Evolutionary conservation across 2,113 vertebrate genomes (phyloP).

Genomic region (Catharus minimus): DNA sequence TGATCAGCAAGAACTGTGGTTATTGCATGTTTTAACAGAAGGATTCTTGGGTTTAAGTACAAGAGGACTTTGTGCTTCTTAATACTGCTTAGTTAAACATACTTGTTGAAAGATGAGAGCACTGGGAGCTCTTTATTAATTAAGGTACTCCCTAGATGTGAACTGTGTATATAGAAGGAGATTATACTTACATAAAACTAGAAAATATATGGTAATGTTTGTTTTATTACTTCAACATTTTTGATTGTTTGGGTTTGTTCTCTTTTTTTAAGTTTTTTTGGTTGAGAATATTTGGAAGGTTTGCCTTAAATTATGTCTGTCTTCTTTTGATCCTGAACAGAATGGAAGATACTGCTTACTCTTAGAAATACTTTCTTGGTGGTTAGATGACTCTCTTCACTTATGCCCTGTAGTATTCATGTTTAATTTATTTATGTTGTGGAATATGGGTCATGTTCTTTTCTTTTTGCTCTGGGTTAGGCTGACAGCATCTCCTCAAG

Average conservation of each 20-base stretch:
- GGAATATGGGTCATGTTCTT: constrained; percentile 62
- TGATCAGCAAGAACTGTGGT: not conserved
- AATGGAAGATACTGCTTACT: not conserved
- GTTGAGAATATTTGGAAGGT: not conserved
- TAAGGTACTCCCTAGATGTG: not conserved
- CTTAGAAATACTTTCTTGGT: not conserved
- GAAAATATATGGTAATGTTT: not conserved
- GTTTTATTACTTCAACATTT: not conserved
- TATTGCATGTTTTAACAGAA: not conserved
- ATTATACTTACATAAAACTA: not conserved
- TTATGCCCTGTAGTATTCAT: constrained; percentile 43
- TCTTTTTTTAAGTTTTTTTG: not conserved
- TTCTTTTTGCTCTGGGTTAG: not conserved
- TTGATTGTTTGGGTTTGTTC: not conserved
- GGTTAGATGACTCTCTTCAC: constrained; percentile 35
- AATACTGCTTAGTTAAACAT: not conserved
- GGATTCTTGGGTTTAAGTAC: not conserved
- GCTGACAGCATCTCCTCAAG: constrained; percentile 4
- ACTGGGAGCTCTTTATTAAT: not conserved
- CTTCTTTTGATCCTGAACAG: not conserved
- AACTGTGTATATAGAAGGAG: not conserved
- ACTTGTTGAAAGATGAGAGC: not conserved
- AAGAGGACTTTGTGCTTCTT: not conserved
- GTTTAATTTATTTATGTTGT: constrained; percentile 50
- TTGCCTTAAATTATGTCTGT: not conserved